phyloP scores from a whole-genome alignment of 30 jellyfish, hydroid and myxozoan genomes.

The Nemopilema nomurai region DNA sequence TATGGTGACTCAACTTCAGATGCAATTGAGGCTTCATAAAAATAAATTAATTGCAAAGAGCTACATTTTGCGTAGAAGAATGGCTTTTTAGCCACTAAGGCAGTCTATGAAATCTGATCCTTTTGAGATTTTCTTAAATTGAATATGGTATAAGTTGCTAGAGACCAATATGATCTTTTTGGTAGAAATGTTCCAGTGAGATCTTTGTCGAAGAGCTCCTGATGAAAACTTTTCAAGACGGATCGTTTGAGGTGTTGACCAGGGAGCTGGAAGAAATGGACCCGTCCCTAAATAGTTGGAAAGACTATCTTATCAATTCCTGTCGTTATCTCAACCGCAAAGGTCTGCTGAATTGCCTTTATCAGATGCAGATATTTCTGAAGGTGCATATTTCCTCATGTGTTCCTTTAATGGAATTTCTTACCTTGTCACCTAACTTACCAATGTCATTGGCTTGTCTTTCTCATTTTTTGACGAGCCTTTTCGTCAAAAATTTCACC shows the following conservation, averaged over 20 bases:
- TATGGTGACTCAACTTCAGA: neutral
- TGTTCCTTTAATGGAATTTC: neutral
- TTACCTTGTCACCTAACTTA: neutral
- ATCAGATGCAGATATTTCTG: conserved; percentile 78
- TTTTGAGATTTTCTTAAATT: too few relatives aligned
- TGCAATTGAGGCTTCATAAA: neutral
- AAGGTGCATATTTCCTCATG: conserved; percentile 46
- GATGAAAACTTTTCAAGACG: conserved; percentile 79
- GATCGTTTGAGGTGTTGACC: conserved; percentile 72
- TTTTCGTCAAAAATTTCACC: too few relatives aligned
- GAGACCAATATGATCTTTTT: neutral
- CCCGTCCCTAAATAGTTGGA: conserved; percentile 81
- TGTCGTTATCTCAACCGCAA: conserved; percentile 72
- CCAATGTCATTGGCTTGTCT: neutral
- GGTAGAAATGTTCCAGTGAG: conserved; percentile 82
- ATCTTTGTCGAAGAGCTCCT: conserved; percentile 75
- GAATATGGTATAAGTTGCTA: too few relatives aligned
- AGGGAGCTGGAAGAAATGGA: conserved; percentile 72
- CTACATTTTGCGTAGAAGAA: too few relatives aligned
- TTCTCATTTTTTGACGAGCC: too few relatives aligned
- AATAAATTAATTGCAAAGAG: too few relatives aligned
- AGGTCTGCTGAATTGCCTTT: conserved; percentile 78
- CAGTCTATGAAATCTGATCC: too few relatives aligned
- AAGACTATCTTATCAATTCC: conserved; percentile 61
- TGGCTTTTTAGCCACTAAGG: too few relatives aligned